Evolutionary conservation across 2,113 vertebrate species (phyloP), one percentile per base, ranked within the genome.

Genomic region (Propithecus coquereli): DNA sequence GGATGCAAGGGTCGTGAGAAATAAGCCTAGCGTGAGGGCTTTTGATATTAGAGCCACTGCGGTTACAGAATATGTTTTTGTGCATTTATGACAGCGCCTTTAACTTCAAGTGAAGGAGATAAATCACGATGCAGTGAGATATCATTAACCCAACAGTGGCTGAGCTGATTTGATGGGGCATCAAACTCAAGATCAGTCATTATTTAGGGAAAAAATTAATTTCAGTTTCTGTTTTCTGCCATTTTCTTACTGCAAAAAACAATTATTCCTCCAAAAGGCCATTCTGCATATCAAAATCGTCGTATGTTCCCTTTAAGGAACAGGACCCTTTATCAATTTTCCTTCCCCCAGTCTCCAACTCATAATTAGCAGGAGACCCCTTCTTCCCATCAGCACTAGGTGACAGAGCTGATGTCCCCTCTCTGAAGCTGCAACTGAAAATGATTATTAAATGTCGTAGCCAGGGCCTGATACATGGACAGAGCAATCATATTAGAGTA

Each of bases 181-280:
- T 54, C 90, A 54, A 82, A 59, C 95, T 95, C 92, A 81, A 89
- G 61, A 97, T 59, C 80, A 92, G 96, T 37, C 66, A 96, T 95
- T 85, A 97, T 82, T 71, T 84, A 82, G 43, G 71, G 97, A 71
- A 34, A 61, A 80, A 40, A 82, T 79, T 68, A 83, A 95, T 79
- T 87, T 89, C 80, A 91, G 68, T 83, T 79, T 76, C 83, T 96
- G 30, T 97, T 91, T 68, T 1, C 93, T 97, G 86, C 93, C 37
- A 8, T 81, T 88, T 97, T 97, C 76, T 87, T 91, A 34, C 66
- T 0, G 14, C 88, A 94, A 68, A 68, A 89, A 98, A 96, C 52
- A 1, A 8, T 8, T 74, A 80, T 20, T 82, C 77, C 43, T 52
- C 50, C 8, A 13, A 32, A 76, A 86, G 73, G 43, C 27, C 50